Evolutionary conservation across 2,113 vertebrate genomes (phyloP), one percentile per base, ranked within the genome.

Genomic region (Prietella phreatophila): DNA sequence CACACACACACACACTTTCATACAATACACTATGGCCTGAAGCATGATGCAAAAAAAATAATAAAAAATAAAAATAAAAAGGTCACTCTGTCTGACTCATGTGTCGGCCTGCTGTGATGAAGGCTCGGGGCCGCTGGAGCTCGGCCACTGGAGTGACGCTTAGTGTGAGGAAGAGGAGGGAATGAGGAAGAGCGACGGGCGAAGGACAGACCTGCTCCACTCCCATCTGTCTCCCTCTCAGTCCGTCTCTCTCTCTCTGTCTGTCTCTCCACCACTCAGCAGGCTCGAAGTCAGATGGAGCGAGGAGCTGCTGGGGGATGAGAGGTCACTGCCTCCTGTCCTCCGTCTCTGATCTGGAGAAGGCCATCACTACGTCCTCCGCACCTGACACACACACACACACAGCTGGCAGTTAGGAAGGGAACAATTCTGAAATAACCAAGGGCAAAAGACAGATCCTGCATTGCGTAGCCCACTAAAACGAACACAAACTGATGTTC

Each of bases 351-450:
- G 97, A 98, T 92, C 97, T 96, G 89, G 98, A 99, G 95, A 99
- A 99, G 0, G 98, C 98, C 98, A 98, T 99, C 93, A 99, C 98
- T 89, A 99, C 98, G 1, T 99, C 98, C 94, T 99, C 98, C 20
- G 98, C 97, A 95, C 98, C 98, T 99, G 94, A 17, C 1, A 69
- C 11, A 90, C 39, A 78, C 19, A 79, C 65, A 25, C 6, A 88
- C 67, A 83, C 33, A 79, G 56, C 30, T 50, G 33, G 42, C 13
- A 8, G 39, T 55, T 25, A 73, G 58, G 47, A 2, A 27, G 61
- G 42, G 55, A 30, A 39, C 5, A 25, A 14, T 47, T 39, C 0
- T 67, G 33, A 86, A 42, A 56, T 55, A 80, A 33, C 19, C 33
- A 58, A 81, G 20, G 22, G 55, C 47, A 78, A 14, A 60, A 69